Evolutionary conservation across 2,888 invertebrate species (phyloP).

Genomic region (Xanthorhoe designata): DNA sequence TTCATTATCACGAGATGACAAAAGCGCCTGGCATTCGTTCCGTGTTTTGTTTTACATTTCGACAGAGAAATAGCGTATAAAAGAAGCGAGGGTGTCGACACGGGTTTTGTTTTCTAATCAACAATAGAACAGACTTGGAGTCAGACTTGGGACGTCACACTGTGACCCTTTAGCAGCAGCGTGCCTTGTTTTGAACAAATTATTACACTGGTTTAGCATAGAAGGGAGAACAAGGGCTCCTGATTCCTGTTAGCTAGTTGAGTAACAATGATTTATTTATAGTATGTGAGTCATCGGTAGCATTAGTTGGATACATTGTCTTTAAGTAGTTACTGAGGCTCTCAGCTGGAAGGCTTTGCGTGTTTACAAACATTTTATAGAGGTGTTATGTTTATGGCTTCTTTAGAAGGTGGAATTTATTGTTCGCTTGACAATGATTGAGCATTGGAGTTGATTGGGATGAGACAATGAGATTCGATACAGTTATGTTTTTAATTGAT

Average conservation of each 20-base stretch:
- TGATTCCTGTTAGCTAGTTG: conserved; percentile 78
- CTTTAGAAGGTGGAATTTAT: conserved; percentile 75
- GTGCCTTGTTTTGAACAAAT: conserved; percentile 81
- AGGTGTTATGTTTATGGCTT: conserved; percentile 81
- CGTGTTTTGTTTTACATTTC: conserved; percentile 70
- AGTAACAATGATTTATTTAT: conserved; percentile 80
- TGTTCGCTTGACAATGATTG: conserved; percentile 72
- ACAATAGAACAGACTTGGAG: conserved; percentile 70
- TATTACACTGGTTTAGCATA: conserved; percentile 84
- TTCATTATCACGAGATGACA: conserved; percentile 71
- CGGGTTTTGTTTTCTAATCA: conserved; percentile 78
- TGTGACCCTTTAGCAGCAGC: conserved; percentile 72
- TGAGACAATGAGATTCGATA: conserved; percentile 42
- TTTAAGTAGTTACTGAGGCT: conserved; percentile 60
- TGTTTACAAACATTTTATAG: conserved; percentile 85
- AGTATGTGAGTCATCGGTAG: conserved; percentile 78
- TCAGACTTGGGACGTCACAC: conserved; percentile 65
- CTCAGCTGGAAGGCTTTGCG: conserved; percentile 79
- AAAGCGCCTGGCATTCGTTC: conserved; percentile 69
- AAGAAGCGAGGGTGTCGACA: conserved; percentile 82
- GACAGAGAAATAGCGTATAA: conserved; percentile 74
- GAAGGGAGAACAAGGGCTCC: conserved; percentile 72
- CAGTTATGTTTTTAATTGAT: conserved; percentile 34
- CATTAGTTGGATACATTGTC: conserved; percentile 75
- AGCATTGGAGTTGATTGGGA: conserved; percentile 53